These are phyloP conservation scores for Andrena camellia DNA, from an alignment of 2,888 invertebrate species.

Conservation along the genomic window DNA sequence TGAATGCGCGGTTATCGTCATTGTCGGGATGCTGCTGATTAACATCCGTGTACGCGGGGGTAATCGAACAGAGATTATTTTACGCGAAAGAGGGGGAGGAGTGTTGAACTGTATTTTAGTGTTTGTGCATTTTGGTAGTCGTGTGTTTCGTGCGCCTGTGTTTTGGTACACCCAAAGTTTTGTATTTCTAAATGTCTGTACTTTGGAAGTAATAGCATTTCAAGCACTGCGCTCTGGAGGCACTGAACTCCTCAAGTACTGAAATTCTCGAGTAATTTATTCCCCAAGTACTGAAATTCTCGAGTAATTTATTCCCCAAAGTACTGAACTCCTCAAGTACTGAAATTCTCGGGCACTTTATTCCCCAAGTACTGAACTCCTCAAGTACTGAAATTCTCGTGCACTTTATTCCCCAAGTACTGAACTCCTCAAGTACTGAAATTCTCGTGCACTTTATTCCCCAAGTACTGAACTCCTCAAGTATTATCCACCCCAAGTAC, in stretches of 20 bases:
- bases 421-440: neutral
- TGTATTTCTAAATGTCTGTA: neutral
- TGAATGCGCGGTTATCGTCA: conserved; percentile 1
- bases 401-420: neutral
- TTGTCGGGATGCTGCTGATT: conserved; percentile 30
- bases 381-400: neutral
- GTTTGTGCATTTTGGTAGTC: too few species aligned
- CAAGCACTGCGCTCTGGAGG: too few species aligned
- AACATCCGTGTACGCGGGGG: conserved; percentile 6
- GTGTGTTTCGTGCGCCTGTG: neutral
- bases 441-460: neutral
- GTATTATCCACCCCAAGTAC: neutral
- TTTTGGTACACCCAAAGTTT: neutral
- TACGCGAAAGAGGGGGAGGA: neutral
- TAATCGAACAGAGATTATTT: conserved; percentile 11
- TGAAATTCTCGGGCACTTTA: neutral
- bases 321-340: too few species aligned
- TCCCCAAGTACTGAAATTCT: too few species aligned
- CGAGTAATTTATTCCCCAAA: too few species aligned
- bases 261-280: too few species aligned
- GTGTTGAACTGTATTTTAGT: neutral
- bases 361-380: neutral
- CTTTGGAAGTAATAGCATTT: neutral
- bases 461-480: neutral
- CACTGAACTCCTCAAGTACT: too few species aligned